Base-by-base conservation (phyloP, 1,140 invertebrate genomes). In the Drosophila auraria region DNA sequence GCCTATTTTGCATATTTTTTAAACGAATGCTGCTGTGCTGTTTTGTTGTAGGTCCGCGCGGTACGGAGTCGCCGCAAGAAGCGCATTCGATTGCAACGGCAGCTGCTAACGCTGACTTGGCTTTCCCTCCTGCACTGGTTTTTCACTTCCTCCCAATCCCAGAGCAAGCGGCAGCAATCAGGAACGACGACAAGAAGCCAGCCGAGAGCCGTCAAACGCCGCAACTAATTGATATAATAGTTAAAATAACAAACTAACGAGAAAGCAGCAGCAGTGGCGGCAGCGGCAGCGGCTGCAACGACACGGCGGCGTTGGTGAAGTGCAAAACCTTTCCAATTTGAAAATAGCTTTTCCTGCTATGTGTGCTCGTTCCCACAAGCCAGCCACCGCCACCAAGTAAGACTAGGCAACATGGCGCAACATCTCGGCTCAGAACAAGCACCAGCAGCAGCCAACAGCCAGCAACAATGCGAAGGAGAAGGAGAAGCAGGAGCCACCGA, bases 171-270 rank as follows among this genome's bases (percentile, higher is more conserved):
- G 14, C 27, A 14, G 20, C 66, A 66, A 70, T 68, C 66, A 70
- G 66, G 36, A 69, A 65, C 69, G 44, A 44, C 63, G 59, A 69
- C 58, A 60, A 72, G 74, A 77, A 69, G 77, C 54, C 36, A 57
- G 54, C 54, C 36, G 54, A 57, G 54, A 57, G 54, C 65, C 86
- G 84, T 89, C 84, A 89, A 89, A 89, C 59, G 65, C 74, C 77
- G 78, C 80, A 89, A 89, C 84, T 89, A 89, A 89, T 89, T 89
- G 84, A 89, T 89, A 90, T 89, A 89, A 89, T 89, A 89, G 84
- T 89, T 89, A 90, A 89, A 89, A 89, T 90, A 89, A 84, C 86
- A 84, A 90, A 86, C 84, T 89, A 89, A 90, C 84, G 86, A 89
- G 84, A 81, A 83, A 90, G 83, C 73, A 65, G 69, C 71, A 74